phyloP scores from a whole-genome alignment of 1,140 invertebrate species.

The Hylaeus anthracinus region DNA sequence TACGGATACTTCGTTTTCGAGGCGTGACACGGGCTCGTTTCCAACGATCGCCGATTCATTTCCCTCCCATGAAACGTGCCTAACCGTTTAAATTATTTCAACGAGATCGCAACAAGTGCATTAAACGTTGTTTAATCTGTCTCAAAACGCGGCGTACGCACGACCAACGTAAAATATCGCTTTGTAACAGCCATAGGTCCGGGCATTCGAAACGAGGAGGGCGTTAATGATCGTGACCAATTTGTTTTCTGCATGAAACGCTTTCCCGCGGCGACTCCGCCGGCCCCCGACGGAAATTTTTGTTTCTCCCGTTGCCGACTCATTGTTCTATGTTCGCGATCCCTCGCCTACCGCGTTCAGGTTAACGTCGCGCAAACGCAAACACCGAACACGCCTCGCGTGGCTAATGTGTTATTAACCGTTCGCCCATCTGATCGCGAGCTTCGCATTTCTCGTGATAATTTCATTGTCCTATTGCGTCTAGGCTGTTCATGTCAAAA shows the following conservation, averaged over 20 bases:
- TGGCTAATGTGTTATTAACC: background rate
- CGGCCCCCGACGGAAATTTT: slow-evolving; percentile 40
- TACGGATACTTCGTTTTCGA: background rate
- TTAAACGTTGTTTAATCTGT: slow-evolving; percentile 51
- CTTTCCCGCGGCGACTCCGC: slow-evolving; percentile 52
- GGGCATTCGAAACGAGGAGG: slow-evolving; percentile 37
- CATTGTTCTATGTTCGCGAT: slow-evolving; percentile 26
- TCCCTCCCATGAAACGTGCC: slow-evolving; percentile 16
- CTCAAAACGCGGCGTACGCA: slow-evolving; percentile 17
- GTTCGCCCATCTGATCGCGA: background rate
- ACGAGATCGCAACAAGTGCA: slow-evolving; percentile 51
- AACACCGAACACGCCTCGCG: slow-evolving; percentile 2
- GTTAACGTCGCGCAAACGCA: slow-evolving; percentile 15
- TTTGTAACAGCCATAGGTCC: slow-evolving; percentile 48
- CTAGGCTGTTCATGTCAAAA: no score
- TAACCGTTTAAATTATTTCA: slow-evolving; percentile 45
- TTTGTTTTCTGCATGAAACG: slow-evolving; percentile 60
- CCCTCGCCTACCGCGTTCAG: slow-evolving; percentile 1
- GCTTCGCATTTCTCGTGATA: background rate
- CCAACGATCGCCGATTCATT: slow-evolving; percentile 5
- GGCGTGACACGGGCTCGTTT: background rate
- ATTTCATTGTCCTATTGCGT: background rate
- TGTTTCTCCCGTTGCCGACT: slow-evolving; percentile 25
- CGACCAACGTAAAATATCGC: slow-evolving; percentile 45
- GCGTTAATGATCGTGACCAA: slow-evolving; percentile 64